Evolutionary conservation across 2,113 vertebrate genomes (phyloP).

Genomic region (Motacilla tschutschensis): DNA sequence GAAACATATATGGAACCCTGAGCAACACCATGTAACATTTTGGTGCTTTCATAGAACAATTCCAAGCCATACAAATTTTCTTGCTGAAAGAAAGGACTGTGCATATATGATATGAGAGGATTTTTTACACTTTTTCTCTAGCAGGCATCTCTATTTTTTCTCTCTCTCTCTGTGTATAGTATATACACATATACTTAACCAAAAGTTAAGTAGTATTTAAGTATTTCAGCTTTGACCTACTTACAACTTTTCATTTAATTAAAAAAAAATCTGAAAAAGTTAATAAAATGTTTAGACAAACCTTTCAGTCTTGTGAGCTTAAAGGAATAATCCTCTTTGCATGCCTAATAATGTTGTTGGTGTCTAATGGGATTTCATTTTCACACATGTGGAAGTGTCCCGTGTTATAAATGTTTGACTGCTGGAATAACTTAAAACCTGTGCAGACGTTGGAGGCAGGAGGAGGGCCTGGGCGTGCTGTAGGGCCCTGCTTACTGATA

Average conservation of each 20-base stretch:
- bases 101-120: not conserved
- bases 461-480: conserved; percentile 60
- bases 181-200: not conserved
- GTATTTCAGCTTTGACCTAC: conserved; percentile 23
- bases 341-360: conserved; percentile 53
- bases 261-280: conserved; percentile 42
- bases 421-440: conserved; percentile 70
- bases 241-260: conserved; percentile 48
- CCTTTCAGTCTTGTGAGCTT: conserved; percentile 40
- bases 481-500: conserved; percentile 62
- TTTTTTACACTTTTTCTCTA: not conserved
- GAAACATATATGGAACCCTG: not conserved
- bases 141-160: not conserved
- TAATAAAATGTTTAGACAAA: conserved; percentile 62
- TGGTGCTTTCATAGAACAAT: not conserved
- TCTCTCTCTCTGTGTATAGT: fast-evolving
- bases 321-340: conserved; percentile 40
- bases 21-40: not conserved
- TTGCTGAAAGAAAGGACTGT: not conserved
- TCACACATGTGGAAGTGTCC: conserved; percentile 68
- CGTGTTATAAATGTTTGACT: conserved; percentile 24
- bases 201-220: conserved; percentile 4
- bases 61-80: not conserved
- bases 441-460: conserved; percentile 68
- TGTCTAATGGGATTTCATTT: conserved; percentile 72